Percentiles rank a stretch among this genome's conserved stretches.
Evolutionary conservation across 2,113 vertebrate genomes (phyloP).

Genomic region (Corapipo altera): DNA sequence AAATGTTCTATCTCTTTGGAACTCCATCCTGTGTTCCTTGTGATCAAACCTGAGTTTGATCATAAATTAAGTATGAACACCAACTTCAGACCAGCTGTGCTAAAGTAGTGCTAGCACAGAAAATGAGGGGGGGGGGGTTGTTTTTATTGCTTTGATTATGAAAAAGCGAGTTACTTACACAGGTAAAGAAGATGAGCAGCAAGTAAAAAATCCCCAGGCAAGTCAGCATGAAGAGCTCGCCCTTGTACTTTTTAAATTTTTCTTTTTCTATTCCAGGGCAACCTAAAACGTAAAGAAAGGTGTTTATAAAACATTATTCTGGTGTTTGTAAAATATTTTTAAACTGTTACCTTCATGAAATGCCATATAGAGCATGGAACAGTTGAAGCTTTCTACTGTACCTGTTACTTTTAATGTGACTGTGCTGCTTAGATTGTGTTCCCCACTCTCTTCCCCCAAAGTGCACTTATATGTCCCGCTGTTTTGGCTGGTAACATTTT

Average conservation of each 20-base stretch:
- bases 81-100: not conserved
- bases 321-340: not conserved
- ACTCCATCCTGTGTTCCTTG: not conserved
- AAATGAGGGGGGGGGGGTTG: not conserved
- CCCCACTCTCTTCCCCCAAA: constrained; percentile 6
- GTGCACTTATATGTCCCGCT: constrained; percentile 65
- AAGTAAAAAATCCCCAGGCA: constrained; percentile 76
- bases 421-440: constrained; percentile 34
- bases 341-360: not conserved
- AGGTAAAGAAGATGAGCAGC: constrained; percentile 78
- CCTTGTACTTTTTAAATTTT: constrained; percentile 65
- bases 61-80: not conserved
- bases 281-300: constrained; percentile 56
- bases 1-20: not conserved
- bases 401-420: constrained; percentile 73
- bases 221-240: constrained; percentile 70
- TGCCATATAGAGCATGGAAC: rapidly evolving
- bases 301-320: not conserved
- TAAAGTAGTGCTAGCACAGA: not conserved
- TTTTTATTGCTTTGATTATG: not conserved
- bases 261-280: constrained; percentile 50
- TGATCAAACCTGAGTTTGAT: not conserved
- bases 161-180: constrained; percentile 70
- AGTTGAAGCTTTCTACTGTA: constrained; percentile 25
- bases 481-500: constrained; percentile 28